Evolutionary conservation across 2,113 vertebrate species (phyloP).

Genomic region (Corapipo altera): DNA sequence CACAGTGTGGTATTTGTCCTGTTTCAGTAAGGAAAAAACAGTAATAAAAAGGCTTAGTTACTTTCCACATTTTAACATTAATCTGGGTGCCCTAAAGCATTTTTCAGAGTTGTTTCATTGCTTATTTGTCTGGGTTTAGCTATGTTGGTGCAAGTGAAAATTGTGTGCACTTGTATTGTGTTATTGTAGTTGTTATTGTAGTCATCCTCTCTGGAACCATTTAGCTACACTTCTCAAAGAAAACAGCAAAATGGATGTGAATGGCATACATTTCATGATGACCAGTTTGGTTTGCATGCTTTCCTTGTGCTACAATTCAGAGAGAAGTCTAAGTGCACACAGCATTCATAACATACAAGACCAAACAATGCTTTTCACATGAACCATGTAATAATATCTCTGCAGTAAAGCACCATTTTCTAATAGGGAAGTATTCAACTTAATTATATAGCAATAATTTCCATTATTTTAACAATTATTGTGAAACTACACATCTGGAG

Average conservation of each 20-base stretch:
- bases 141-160: background rate
- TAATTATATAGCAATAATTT: background rate
- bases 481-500: background rate
- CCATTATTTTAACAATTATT: background rate
- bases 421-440: background rate
- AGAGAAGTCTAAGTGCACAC: background rate
- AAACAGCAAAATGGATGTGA: background rate
- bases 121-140: background rate
- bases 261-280: background rate
- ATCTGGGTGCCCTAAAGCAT: background rate
- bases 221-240: background rate
- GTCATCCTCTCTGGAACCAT: background rate
- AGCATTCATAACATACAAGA: fast-evolving
- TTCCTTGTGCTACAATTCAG: background rate
- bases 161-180: background rate
- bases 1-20: background rate
- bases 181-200: background rate
- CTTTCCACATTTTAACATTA: background rate
- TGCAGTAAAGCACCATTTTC: background rate
- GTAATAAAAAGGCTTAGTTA: background rate
- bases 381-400: background rate
- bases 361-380: background rate
- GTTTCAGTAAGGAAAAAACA: background rate
- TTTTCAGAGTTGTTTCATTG: background rate
- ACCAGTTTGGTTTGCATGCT: background rate